Conservation (phyloP, 2,113 vertebrate genomes). For the Onychostruthus taczanowskii region DNA sequence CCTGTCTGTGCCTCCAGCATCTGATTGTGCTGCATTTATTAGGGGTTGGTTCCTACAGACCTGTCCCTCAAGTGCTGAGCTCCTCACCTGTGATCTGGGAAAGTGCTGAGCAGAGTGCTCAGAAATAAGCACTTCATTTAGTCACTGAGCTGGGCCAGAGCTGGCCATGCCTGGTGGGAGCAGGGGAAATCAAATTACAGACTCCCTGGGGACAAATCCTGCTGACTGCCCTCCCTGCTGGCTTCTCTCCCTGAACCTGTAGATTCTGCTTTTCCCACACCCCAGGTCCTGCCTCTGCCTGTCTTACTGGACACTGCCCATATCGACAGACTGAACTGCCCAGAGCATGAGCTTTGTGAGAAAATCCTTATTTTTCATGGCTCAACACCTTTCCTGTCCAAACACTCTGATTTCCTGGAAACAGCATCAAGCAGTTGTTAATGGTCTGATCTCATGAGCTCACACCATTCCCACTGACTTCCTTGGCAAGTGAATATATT, state of each 20-base stretch:
- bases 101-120: neutral
- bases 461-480: neutral
- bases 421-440: neutral
- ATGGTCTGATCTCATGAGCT: neutral
- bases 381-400: neutral
- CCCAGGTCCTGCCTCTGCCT: neutral
- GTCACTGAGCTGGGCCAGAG: neutral
- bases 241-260: neutral
- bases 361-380: neutral
- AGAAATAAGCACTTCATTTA: neutral
- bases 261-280: neutral
- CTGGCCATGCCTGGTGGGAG: neutral
- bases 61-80: neutral
- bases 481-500: neutral
- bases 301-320: neutral
- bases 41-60: neutral
- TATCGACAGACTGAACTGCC: neutral
- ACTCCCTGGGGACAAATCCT: rapidly evolving
- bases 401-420: neutral
- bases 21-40: rapidly evolving
- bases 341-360: rapidly evolving
- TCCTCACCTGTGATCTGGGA: neutral
- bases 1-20: neutral
- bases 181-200: neutral
- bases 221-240: neutral